These are phyloP conservation scores for Macropus fuliginosus DNA, from an alignment of 2,797 vertebrate genomes.

Conservation along the genomic window DNA sequence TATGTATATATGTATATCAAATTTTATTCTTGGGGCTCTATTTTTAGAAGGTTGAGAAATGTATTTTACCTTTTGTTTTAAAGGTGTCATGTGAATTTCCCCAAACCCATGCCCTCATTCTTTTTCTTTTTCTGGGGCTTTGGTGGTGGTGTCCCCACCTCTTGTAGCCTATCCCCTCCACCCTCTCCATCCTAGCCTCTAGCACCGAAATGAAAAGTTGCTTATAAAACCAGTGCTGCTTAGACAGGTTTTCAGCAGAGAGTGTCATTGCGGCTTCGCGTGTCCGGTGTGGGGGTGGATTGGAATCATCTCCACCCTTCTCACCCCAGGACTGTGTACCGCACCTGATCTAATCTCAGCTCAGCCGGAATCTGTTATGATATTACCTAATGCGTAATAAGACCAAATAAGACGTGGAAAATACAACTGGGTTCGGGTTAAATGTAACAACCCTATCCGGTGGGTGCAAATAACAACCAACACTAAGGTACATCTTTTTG, in stretches of 20 bases:
- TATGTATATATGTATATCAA: background rate
- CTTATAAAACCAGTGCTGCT: background rate
- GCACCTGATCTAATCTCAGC: conserved; percentile 9
- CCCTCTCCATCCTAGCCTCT: background rate
- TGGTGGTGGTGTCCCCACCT: background rate
- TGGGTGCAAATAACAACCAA: conserved; percentile 53
- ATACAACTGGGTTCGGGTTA: conserved; percentile 9
- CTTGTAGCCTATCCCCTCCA: too few relatives aligned
- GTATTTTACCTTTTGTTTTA: background rate
- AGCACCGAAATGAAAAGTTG: background rate
- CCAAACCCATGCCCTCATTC: background rate
- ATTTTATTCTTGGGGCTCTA: background rate
- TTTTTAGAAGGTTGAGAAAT: background rate
- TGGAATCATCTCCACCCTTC: background rate
- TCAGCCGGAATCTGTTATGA: background rate
- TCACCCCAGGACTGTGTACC: background rate
- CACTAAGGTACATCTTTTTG: conserved; percentile 42
- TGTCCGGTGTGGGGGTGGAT: background rate
- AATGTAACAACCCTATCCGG: background rate
- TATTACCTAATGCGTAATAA: background rate
- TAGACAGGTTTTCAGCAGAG: background rate
- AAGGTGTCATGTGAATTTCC: background rate
- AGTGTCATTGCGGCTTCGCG: background rate
- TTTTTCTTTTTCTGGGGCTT: conserved; percentile 7
- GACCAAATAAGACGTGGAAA: conserved; percentile 56